Evolutionary conservation across 2,113 vertebrate genomes (phyloP), one percentile per base, ranked within the genome.

Genomic region (Noturus placidus): DNA sequence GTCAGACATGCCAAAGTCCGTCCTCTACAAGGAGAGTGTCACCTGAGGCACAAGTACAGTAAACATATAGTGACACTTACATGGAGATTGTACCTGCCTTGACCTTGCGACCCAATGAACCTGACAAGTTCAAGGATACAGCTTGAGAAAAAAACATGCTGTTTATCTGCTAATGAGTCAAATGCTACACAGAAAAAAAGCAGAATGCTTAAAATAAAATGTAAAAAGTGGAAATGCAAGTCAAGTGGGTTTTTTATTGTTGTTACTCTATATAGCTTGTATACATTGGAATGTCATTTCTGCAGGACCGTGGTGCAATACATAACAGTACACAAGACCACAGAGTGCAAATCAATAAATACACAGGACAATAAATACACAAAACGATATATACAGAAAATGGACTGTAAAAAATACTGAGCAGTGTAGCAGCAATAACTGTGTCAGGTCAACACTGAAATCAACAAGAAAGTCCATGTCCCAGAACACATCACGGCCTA

Each of bases 21-120:
- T 88, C 22, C 72, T 76, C 38, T 50, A 72, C 79, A 78, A 85
- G 83, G 27, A 81, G 80, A 88, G n/a, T 59, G 83, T 77, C 84
- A 86, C 79, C 79, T 82, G 56, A 65, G 69, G 61, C 79, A 74
- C 79, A 89, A 80, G 88, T 82, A 82, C 20, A 27, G 59, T 63
- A 69, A 86, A 70, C 52, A 89, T 61, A 89, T n/a, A 86, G 56
- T 56, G 30, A 11, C 25, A 74, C 52, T 74, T 69, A 69, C 38
- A 82, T 69, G 59, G 38, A 50, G 38, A 25, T 42, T 2, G 22
- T 50, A 76, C 42, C 20, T 76, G 20, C 11, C 72, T 79, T 38
- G 57, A 89, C 27, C 84, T 83, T 57, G 82, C 56, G 42, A 77
- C 46, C 54, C 50, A 25, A 30, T 78, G 27, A 54, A 54, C 15